phyloP scores from a whole-genome alignment of 2,888 invertebrate species.

The Alsophila aescularia region DNA sequence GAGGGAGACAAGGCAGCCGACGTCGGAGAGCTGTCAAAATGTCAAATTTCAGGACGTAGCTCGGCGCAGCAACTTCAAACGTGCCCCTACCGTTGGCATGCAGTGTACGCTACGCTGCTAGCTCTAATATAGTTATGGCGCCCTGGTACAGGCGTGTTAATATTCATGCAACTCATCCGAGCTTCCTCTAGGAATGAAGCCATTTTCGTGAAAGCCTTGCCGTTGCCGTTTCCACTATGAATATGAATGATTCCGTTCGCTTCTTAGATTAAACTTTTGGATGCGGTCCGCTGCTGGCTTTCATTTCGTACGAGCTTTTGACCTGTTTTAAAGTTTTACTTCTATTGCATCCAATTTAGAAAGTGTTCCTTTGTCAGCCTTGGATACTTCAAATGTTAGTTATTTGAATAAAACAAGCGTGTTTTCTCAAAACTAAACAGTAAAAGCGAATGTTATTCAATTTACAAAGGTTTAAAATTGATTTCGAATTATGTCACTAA shows the following conservation, averaged over 20 bases:
- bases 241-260: conserved; percentile 76
- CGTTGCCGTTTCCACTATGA: conserved; percentile 79
- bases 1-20: conserved; percentile 68
- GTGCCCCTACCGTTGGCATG: conserved; percentile 79
- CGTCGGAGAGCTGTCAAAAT: conserved; percentile 85
- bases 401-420: too few species aligned
- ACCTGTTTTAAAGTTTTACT: conserved; percentile 33
- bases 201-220: conserved; percentile 81
- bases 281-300: conserved; percentile 46
- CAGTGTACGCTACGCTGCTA: conserved; percentile 61
- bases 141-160: conserved; percentile 77
- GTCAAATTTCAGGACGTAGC: conserved; percentile 84
- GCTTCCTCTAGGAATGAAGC: conserved; percentile 71
- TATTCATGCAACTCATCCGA: conserved; percentile 83
- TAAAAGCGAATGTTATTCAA: too few species aligned
- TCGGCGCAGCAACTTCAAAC: conserved; percentile 81
- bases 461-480: too few species aligned
- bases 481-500: too few species aligned
- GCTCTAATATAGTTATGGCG: conserved; percentile 80
- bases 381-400: too few species aligned
- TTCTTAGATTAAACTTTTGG: conserved; percentile 76
- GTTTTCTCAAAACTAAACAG: too few species aligned
- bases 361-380: background rate
- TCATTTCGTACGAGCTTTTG: conserved; percentile 29
- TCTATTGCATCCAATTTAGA: conserved; percentile 19